Conservation (phyloP, 2,113 vertebrate species). For the Eptesicus fuscus region DNA sequence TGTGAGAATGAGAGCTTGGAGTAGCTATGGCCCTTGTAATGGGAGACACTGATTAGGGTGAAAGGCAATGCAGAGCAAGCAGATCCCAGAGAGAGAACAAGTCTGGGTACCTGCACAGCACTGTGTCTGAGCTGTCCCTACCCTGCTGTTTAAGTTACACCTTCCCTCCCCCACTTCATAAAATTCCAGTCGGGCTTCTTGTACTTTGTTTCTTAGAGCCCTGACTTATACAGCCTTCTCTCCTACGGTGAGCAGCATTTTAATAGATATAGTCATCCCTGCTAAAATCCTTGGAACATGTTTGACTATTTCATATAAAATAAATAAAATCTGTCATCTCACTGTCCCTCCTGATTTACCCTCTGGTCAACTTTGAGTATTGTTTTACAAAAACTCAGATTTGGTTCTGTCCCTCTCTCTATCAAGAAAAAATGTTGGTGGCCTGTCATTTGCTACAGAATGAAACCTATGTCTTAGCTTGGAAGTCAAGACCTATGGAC, state of each 20-base stretch:
- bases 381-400: not conserved
- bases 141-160: not conserved
- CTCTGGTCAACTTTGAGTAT: not conserved
- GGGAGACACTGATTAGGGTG: not conserved
- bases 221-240: not conserved
- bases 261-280: not conserved
- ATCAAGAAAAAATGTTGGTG: not conserved
- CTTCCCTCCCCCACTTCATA: not conserved
- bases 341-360: not conserved
- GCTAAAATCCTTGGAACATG: not conserved
- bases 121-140: not conserved
- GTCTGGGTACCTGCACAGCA: rapidly evolving
- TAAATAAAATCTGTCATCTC: not conserved
- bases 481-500: not conserved
- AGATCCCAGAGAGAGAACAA: not conserved
- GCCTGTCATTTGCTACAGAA: not conserved
- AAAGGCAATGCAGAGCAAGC: rapidly evolving
- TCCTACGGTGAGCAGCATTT: not conserved
- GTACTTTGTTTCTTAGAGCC: not conserved
- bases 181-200: not conserved
- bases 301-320: not conserved
- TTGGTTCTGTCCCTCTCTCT: not conserved
- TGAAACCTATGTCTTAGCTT: not conserved
- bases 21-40: not conserved
- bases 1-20: not conserved